These are phyloP conservation scores for Hylaeus anthracinus DNA, from an alignment of 1,140 invertebrate genomes.

Conservation along the genomic window DNA sequence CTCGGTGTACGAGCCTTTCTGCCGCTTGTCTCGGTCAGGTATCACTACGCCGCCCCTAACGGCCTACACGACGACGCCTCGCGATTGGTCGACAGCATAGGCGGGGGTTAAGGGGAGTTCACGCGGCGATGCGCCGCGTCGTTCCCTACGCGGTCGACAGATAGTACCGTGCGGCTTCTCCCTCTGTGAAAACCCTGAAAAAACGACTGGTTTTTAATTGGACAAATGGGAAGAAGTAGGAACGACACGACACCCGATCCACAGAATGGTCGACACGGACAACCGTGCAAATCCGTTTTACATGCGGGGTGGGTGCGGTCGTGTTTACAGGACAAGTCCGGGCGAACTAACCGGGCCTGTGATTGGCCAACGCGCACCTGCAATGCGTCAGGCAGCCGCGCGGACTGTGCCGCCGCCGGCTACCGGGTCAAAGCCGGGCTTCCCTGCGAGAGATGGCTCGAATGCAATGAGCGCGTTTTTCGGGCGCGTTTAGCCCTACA, in stretches of 20 bases:
- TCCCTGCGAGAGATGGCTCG: slow-evolving; percentile 59
- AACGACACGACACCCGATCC: slow-evolving; percentile 23
- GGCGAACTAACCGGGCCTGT: slow-evolving; percentile 78
- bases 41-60: slow-evolving; percentile 74
- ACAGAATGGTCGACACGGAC: slow-evolving; percentile 21
- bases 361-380: slow-evolving; percentile 90
- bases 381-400: slow-evolving; percentile 88
- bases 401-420: slow-evolving; percentile 70
- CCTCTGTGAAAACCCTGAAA: slow-evolving; percentile 55
- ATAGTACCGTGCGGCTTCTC: slow-evolving; percentile 54
- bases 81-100: slow-evolving; percentile 12
- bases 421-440: slow-evolving; percentile 73
- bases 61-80: slow-evolving; percentile 52
- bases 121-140: slow-evolving; percentile 47
- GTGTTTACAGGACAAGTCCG: slow-evolving; percentile 83
- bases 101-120: slow-evolving; percentile 35
- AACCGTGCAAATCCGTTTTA: slow-evolving; percentile 74
- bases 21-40: slow-evolving; percentile 62
- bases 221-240: slow-evolving; percentile 40
- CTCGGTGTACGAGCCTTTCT: slow-evolving; percentile 68
- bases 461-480: slow-evolving; percentile 55
- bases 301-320: slow-evolving; percentile 84
- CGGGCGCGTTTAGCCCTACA: slow-evolving; percentile 25
- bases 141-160: slow-evolving; percentile 62
- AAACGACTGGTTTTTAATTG: slow-evolving; percentile 60